Evolutionary conservation across 2,888 invertebrate species (phyloP).

Genomic region (Ophioninae sp.): DNA sequence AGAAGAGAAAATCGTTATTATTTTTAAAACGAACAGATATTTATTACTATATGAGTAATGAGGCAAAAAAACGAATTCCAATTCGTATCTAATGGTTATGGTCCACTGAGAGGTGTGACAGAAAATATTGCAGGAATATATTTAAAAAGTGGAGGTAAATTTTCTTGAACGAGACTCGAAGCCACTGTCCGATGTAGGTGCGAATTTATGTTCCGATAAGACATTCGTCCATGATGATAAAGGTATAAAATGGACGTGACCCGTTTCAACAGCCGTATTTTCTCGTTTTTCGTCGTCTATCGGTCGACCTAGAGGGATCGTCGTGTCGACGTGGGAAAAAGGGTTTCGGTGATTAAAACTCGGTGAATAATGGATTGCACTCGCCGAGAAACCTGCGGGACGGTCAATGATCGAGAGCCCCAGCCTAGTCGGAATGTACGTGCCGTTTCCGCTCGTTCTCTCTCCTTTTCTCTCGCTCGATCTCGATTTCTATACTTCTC

Average conservation of each 20-base stretch:
- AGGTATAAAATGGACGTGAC: constrained; percentile 1
- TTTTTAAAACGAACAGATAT: background rate
- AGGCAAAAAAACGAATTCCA: background rate
- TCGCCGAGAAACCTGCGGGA: constrained; percentile 43
- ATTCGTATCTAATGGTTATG: background rate
- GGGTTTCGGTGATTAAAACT: constrained; percentile 63
- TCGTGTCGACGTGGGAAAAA: constrained; percentile 36
- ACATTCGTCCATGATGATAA: background rate
- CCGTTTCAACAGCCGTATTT: constrained; percentile 20
- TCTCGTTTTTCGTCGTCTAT: constrained; percentile 31
- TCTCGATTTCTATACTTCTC: background rate
- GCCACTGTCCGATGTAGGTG: background rate
- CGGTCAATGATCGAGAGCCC: constrained; percentile 58
- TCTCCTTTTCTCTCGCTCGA: constrained; percentile 19
- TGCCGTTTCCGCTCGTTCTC: constrained; percentile 1
- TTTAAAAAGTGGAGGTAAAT: background rate
- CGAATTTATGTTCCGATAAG: constrained; percentile 2
- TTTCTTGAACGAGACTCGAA: background rate
- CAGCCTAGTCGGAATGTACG: constrained; percentile 17
- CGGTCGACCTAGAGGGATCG: constrained; percentile 35
- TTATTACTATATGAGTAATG: background rate
- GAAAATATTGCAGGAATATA: background rate
- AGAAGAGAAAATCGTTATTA: background rate
- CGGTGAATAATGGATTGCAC: constrained; percentile 61
- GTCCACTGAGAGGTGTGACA: background rate